Base-by-base conservation (phyloP, 1,140 invertebrate genomes). In the Helicoverpa armigera region DNA sequence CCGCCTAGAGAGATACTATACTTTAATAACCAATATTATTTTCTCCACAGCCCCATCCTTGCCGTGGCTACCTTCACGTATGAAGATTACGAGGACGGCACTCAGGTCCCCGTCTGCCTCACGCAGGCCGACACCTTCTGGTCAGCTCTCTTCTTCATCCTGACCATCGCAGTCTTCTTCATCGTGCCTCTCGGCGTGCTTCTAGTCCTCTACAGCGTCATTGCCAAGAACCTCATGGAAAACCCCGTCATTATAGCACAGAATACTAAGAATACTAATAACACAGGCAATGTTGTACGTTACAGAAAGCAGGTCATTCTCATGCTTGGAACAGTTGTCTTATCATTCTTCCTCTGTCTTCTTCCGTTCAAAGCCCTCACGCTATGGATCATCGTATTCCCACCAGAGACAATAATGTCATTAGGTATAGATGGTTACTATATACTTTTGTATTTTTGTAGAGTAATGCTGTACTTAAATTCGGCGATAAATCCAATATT, bases 331-430 rank as follows among this genome's bases (percentile, higher is more conserved):
- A 97, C 98, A 2, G 98, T 99, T 0, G 98, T 99, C 0, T 88
- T 97, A n/a, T 97, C 97, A 12, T 99, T 99, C 93, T 99, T 99
- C 91, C 94, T 98, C 35, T 99, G 98, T 88, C 95, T 99, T 31
- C 92, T 99, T 60, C 98, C 98, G 3, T 98, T 99, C 89, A 96
- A 98, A 60, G 96, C 98, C 3, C 95, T 99, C 14, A 98, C 97
- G 0, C 92, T 99, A 54, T 98, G 97, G 97, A 97, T 98, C 76
- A 97, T 98, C 35, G 93, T 98, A 18, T 96, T 96, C 5, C 96
- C 97, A 7, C 94, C 96, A 1, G 96, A 97, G 84, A 96, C 96
- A 69, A 92, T 97, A 82, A 89, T 95, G 82, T 92, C 94, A 14
- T 92, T 96, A 83, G 98, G 98, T 23, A 93, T 98, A 86, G 97